These are phyloP conservation scores for Graphium colonna DNA, from an alignment of 2,888 invertebrate genomes.

Conservation along the genomic window DNA sequence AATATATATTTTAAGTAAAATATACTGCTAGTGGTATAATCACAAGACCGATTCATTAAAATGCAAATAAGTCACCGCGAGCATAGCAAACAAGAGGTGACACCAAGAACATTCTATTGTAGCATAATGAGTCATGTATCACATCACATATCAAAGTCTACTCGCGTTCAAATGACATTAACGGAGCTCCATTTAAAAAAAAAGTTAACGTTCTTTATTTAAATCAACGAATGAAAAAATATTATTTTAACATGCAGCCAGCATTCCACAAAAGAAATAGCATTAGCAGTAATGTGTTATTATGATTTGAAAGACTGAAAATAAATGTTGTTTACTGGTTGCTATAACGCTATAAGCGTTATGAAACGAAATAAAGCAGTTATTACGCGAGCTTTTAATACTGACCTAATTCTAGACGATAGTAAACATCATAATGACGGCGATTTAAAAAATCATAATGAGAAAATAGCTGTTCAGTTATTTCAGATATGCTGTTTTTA, in stretches of 20 bases:
- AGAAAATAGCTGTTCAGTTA: background rate
- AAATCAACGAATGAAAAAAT: background rate
- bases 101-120: constrained; percentile 6
- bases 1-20: too few species aligned
- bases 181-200: background rate
- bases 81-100: constrained; percentile 8
- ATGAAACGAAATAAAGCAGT: constrained; percentile 17
- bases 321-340: constrained; percentile 13
- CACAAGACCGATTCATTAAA: background rate
- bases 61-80: constrained; percentile 9
- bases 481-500: too few species aligned
- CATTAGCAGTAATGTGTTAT: constrained; percentile 9
- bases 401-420: constrained; percentile 22
- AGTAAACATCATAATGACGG: constrained; percentile 10
- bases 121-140: constrained; percentile 9
- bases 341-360: constrained; percentile 15
- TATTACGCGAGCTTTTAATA: constrained; percentile 22
- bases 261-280: constrained; percentile 1
- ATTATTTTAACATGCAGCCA: background rate
- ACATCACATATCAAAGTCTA: background rate
- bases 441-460: constrained; percentile 6
- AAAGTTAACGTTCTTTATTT: background rate
- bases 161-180: constrained; percentile 1
- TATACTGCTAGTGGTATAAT: too few species aligned
- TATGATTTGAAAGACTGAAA: constrained; percentile 8